These are phyloP conservation scores for Zingel zingel DNA, from an alignment of 2,113 vertebrate genomes.

Conservation along the genomic window DNA sequence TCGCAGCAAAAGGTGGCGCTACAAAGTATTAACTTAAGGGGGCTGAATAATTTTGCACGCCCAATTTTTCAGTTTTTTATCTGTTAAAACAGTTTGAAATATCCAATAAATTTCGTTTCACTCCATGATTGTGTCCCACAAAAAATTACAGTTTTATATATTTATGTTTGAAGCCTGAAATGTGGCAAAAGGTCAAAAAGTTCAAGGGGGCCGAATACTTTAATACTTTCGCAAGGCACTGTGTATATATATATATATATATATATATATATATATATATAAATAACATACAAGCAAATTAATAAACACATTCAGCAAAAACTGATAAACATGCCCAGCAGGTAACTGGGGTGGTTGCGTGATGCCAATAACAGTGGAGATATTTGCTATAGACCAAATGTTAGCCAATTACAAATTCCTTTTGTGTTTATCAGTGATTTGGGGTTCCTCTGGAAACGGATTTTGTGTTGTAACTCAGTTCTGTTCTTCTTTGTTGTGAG, in stretches of 20 bases:
- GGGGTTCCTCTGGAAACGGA: conserved; percentile 1
- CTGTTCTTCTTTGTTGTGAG: conserved; percentile 8
- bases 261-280: not conserved
- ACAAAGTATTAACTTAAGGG: too few species aligned
- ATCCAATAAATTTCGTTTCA: too few species aligned
- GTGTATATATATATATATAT: not conserved
- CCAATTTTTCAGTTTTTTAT: too few species aligned
- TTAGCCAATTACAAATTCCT: conserved; percentile 15
- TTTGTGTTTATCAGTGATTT: conserved; percentile 6
- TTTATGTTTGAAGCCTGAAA: too few species aligned
- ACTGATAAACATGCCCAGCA: not conserved
- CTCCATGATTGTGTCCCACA: too few species aligned
- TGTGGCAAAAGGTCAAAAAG: too few species aligned
- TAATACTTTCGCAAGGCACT: too few species aligned
- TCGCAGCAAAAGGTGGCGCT: too few species aligned
- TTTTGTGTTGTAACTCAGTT: conserved; percentile 11
- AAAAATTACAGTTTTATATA: too few species aligned
- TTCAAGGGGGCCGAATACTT: too few species aligned
- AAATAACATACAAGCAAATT: not conserved
- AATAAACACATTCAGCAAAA: not conserved
- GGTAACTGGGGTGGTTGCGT: not conserved
- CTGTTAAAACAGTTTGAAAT: too few species aligned
- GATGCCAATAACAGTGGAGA: not conserved
- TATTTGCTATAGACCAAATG: not conserved
- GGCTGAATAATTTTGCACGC: too few species aligned